These are phyloP conservation scores for Phymorhynchus buccinoides DNA, from an alignment of 1,140 invertebrate species.

Conservation along the genomic window DNA sequence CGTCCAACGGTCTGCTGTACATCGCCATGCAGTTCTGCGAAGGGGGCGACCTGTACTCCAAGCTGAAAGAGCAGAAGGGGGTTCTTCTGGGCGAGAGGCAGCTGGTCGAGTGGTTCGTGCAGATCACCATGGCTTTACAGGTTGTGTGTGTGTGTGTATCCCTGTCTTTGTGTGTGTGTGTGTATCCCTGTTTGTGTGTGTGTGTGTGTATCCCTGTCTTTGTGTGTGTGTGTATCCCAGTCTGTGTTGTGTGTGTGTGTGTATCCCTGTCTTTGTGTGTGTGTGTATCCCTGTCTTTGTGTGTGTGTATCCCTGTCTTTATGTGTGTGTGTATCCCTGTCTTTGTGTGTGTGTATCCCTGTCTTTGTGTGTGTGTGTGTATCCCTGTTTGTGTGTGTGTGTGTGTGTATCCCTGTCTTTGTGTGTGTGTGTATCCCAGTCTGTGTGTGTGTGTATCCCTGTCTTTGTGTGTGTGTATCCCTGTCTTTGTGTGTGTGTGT, in stretches of 20 bases:
- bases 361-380: no score
- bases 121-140: constrained; percentile 76
- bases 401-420: not conserved
- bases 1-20: constrained; percentile 72
- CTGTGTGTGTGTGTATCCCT: not conserved
- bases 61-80: constrained; percentile 74
- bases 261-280: not conserved
- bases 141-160: constrained; percentile 53
- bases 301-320: no score
- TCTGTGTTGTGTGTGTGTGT: not conserved
- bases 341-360: not conserved
- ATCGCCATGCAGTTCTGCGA: constrained; percentile 78
- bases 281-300: not conserved
- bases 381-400: not conserved
- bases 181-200: not conserved
- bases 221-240: not conserved
- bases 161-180: not conserved
- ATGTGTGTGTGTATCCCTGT: not conserved
- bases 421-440: not conserved
- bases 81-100: constrained; percentile 72
- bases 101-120: constrained; percentile 77
- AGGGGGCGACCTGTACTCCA: constrained; percentile 75
- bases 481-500: not conserved
- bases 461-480: not conserved
- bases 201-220: not conserved